Base-by-base conservation (phyloP, 1,140 invertebrate genomes). In the Drosophila suzukii region DNA sequence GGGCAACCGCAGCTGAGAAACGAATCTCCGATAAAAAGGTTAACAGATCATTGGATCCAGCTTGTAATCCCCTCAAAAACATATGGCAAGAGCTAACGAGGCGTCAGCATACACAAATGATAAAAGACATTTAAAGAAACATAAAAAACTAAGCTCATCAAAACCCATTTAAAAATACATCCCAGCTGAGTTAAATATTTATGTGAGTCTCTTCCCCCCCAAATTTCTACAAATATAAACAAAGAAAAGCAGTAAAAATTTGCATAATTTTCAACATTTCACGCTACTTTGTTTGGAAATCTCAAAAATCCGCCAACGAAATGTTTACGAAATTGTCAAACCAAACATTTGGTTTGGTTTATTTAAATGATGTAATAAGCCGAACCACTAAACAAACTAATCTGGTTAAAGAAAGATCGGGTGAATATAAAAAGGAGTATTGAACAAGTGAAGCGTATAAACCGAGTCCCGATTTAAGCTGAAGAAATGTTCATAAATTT, bases 221-320 rank as follows among this genome's bases (percentile, higher is more conserved):
- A 53, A 56, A 53, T 82, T 66, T 61, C 66, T 81, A 73, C 61
- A 54, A 65, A 71, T 57, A 70, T 24, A 76, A 66, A 79, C 60
- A 84, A 79, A 80, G 63, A 84, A 83, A 80, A 84, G 81, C 75
- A 39, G 72, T 72, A 72, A 84, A 71, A 50, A 78, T 83, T 83
- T 83, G 72, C 81, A 83, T 83, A 80, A 76, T 83, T 76, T 83
- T 70, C 75, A 83, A 82, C 70, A 83, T 68, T 78, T 78, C 30
- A 78, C 60, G 78, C 78, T 66, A 54, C 47, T 55, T 51, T 50
- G 49, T 73, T 73, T 60, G 59, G 57, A 76, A 81, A 68, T 41
- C 51, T 41, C 30, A 34, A 68, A 83, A 83, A 76, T 80, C 81
- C 81, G 81, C 81, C 81, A 76, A 73, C 81, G 75, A 84, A 61